These are phyloP conservation scores for Nipponacmea schrenckii DNA, from an alignment of 2,888 invertebrate species.

Conservation along the genomic window DNA sequence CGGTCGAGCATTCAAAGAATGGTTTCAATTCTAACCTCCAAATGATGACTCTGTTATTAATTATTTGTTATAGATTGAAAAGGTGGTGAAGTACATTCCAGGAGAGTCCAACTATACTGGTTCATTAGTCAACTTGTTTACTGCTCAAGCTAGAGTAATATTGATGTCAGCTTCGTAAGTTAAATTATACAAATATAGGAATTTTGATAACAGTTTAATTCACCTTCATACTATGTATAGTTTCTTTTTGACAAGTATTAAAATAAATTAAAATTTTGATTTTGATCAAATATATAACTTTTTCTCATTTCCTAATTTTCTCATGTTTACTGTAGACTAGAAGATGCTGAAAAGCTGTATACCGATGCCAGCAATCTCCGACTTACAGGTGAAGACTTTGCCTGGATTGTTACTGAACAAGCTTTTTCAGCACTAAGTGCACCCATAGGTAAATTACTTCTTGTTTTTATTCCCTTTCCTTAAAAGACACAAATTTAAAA, in stretches of 20 bases:
- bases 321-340: constrained; percentile 74
- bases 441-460: constrained; percentile 74
- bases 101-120: constrained; percentile 86
- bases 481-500: neutral
- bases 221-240: too few species aligned
- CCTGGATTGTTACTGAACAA: constrained; percentile 97
- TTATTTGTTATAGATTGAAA: constrained; percentile 77
- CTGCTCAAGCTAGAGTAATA: constrained; percentile 89
- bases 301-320: too few species aligned
- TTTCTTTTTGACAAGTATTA: too few species aligned
- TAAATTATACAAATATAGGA: too few species aligned
- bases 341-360: constrained; percentile 90
- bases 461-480: neutral
- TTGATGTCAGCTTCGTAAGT: constrained; percentile 91
- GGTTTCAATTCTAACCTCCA: too few species aligned
- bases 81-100: constrained; percentile 91
- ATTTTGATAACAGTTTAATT: too few species aligned
- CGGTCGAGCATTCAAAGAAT: too few species aligned
- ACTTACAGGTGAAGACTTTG: constrained; percentile 88
- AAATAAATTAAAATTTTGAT: too few species aligned
- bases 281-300: too few species aligned
- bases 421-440: constrained; percentile 87
- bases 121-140: constrained; percentile 82
- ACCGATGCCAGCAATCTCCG: constrained; percentile 85
- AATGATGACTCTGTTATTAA: too few species aligned